Conservation (phyloP, 2,113 vertebrate genomes). For the Corythornis cristatus region DNA sequence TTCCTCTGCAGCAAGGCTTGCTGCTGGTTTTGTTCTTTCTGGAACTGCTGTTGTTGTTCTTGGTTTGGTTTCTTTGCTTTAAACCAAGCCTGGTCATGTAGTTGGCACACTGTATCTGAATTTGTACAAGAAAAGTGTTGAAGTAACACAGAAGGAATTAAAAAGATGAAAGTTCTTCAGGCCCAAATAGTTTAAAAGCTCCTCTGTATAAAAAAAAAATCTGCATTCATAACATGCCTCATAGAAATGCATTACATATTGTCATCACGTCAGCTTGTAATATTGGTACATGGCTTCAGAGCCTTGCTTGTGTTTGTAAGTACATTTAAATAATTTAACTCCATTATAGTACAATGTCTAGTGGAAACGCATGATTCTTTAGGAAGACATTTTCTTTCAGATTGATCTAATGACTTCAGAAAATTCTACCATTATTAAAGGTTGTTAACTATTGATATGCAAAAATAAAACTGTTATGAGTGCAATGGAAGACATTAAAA, state of each 20-base stretch:
- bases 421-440: slow-evolving; percentile 25
- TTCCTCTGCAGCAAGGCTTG: neutral
- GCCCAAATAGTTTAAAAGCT: neutral
- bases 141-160: neutral
- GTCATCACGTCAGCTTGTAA: slow-evolving; percentile 23
- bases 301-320: slow-evolving; percentile 64
- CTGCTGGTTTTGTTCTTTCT: neutral
- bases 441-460: slow-evolving; percentile 30
- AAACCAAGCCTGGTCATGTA: neutral
- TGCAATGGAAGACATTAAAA: neutral
- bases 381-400: slow-evolving; percentile 24
- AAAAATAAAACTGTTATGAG: neutral
- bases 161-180: neutral
- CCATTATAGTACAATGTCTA: slow-evolving; percentile 15
- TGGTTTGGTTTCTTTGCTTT: neutral
- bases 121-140: neutral
- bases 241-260: slow-evolving; percentile 32
- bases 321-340: slow-evolving; percentile 72
- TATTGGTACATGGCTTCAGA: slow-evolving; percentile 27
- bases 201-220: neutral
- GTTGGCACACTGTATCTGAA: neutral
- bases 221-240: neutral
- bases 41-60: neutral
- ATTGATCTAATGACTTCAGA: slow-evolving; percentile 43
- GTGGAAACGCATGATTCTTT: slow-evolving; percentile 32